Evolutionary conservation across 2,113 vertebrate genomes (phyloP), one percentile per base, ranked within the genome.

Genomic region (Erythrocercus mccallii): DNA sequence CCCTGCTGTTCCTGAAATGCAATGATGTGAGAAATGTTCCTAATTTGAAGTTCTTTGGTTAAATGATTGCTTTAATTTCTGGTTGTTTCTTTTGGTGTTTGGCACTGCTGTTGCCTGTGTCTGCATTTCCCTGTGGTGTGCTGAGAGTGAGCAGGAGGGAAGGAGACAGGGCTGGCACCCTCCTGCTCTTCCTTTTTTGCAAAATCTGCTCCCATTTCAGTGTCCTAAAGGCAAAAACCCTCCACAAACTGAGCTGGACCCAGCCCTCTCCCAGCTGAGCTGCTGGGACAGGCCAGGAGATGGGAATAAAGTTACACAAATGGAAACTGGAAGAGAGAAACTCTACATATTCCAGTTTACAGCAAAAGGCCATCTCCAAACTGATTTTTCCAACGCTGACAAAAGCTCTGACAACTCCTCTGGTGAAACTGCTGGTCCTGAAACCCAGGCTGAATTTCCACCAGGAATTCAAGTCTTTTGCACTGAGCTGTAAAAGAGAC

Each of bases 1-100:
- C 19, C 68, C 74, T 38, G 37, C 58, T 72, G 25, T 16, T 84
- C 61, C 81, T 44, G 53, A 82, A 81, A 48, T 2, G 37, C n/a
- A 87, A 90, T 35, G 35, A 50, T 30, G 31, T 4, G 1, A 66
- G 68, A 38, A 74, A 71, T 9, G 35, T 35, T 44, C 44, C 48
- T 66, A 50, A 68, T 51, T 68, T 68, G 27, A 71, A 73, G 42
- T 42, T 56, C 23, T 76, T 61, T 23, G 9, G 18, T 68, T 87
- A 85, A 87, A 81, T 38, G 28, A 96, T 57, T 38, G 17, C 56
- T 92, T 92, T 94, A 53, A 93, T 93, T 93, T 73, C 78, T 78
- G 31, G 42, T 38, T 77, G 77, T 33, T 72, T 50, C 30, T 81
- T 45, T 11, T 15, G 42, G 47, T 54, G 4, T 27, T 87, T 87